Conservation (phyloP, 1,140 invertebrate genomes). For the Leptonema lineaticorne region DNA sequence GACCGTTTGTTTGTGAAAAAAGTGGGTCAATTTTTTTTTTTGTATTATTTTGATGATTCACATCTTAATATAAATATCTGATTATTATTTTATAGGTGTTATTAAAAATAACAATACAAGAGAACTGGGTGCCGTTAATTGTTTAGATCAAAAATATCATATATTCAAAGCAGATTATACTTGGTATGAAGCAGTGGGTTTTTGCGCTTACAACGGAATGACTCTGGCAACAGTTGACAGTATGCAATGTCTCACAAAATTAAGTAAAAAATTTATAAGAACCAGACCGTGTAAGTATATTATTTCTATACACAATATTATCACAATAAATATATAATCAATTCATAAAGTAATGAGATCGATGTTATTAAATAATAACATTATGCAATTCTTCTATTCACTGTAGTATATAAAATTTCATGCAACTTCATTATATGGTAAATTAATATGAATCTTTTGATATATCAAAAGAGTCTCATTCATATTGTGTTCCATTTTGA, state of each 20-base stretch:
- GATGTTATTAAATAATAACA: too few species aligned
- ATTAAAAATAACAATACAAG: neutral
- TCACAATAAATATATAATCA: neutral
- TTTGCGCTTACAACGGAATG: constrained; percentile 7
- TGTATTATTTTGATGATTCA: neutral
- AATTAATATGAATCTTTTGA: too few species aligned
- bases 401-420: too few species aligned
- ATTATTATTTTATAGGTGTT: neutral
- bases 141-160: neutral
- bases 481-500: too few species aligned
- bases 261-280: constrained; percentile 18
- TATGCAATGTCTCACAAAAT: constrained; percentile 17
- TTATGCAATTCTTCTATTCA: too few species aligned
- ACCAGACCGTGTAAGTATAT: constrained; percentile 31
- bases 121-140: neutral
- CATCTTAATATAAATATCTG: neutral
- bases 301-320: neutral
- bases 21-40: constrained; percentile 38
- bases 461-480: too few species aligned
- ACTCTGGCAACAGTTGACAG: constrained; percentile 26
- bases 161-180: neutral
- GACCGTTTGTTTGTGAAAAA: constrained; percentile 50
- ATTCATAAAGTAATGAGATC: too few species aligned
- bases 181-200: neutral
- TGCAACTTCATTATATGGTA: too few species aligned